phyloP scores from a whole-genome alignment of 2,797 vertebrate species.

The Peromyscus melanophrys region DNA sequence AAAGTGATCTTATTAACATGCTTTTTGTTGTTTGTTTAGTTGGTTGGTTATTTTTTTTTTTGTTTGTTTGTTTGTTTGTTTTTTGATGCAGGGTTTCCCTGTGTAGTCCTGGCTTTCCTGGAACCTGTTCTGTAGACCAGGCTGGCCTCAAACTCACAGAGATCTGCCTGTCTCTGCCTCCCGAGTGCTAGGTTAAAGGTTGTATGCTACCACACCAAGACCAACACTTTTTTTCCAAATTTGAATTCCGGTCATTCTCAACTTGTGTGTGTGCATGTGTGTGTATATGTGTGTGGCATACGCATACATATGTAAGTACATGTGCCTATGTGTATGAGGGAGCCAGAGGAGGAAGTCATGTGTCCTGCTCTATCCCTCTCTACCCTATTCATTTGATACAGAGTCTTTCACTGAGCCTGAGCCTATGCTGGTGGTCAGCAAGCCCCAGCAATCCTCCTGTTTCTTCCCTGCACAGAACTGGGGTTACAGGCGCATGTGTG shows the following conservation, averaged over 20 bases:
- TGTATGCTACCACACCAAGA: too few relatives aligned
- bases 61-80: neutral
- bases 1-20: neutral
- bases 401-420: neutral
- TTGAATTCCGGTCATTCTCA: constrained; percentile 55
- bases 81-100: neutral
- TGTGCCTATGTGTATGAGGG: neutral
- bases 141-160: neutral
- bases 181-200: neutral
- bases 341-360: neutral
- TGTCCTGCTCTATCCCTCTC: neutral
- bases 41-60: neutral
- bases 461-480: neutral
- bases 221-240: neutral
- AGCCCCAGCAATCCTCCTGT: neutral
- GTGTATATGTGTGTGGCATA: neutral
- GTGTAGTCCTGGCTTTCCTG: neutral
- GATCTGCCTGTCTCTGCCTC: neutral
- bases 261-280: neutral
- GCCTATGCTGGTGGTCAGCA: neutral
- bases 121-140: neutral
- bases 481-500: neutral
- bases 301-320: neutral
- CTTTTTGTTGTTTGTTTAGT: neutral
- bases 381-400: neutral